phyloP scores from a whole-genome alignment of 30 jellyfish, hydroid and myxozoan species.

The Hydractinia echinata region DNA sequence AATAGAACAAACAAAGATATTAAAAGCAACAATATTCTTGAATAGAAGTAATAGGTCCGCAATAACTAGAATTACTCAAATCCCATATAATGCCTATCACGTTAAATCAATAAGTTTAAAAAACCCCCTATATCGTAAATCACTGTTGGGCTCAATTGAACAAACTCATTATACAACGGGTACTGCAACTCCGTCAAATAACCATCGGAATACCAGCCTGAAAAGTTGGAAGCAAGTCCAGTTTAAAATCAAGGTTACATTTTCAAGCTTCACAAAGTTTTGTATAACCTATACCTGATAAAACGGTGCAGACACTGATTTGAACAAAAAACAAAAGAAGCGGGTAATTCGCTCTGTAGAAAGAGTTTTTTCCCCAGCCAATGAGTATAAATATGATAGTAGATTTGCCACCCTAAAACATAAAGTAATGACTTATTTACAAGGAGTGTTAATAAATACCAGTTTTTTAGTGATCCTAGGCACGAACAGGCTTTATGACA shows the following conservation, averaged over 20 bases:
- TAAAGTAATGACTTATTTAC: background rate
- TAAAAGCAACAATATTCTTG: too few species aligned
- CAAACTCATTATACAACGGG: slow-evolving; percentile 70
- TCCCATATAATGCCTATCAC: background rate
- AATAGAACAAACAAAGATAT: too few species aligned
- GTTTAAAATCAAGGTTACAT: background rate
- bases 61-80: too few species aligned
- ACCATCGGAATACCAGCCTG: slow-evolving; percentile 74
- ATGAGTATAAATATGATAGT: slow-evolving; percentile 50
- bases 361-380: slow-evolving; percentile 44
- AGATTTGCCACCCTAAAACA: slow-evolving; percentile 71
- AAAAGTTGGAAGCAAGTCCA: background rate
- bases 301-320: slow-evolving; percentile 53
- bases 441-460: too few species aligned
- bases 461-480: too few species aligned
- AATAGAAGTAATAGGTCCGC: too few species aligned
- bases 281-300: slow-evolving; percentile 46
- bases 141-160: slow-evolving; percentile 78
- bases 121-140: slow-evolving; percentile 66
- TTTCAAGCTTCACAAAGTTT: too few species aligned
- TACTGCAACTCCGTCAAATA: slow-evolving; percentile 67
- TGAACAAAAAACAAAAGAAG: slow-evolving; percentile 48
- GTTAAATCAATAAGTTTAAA: background rate
- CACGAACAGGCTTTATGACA: too few species aligned
- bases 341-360: slow-evolving; percentile 49